phyloP scores from a whole-genome alignment of 1,140 invertebrate species.

The Danaus melanippus region DNA sequence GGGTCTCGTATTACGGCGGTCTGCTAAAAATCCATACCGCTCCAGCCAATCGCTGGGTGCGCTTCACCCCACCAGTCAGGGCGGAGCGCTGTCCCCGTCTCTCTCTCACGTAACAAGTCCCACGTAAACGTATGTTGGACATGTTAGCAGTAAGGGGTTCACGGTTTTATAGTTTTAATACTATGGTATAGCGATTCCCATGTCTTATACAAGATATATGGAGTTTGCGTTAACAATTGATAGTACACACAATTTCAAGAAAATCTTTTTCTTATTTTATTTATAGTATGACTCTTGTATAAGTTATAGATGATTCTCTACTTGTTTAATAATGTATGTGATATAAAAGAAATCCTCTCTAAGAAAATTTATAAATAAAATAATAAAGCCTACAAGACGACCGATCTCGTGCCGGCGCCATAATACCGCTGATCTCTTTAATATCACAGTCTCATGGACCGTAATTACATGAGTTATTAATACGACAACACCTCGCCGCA shows the following conservation, averaged over 20 bases:
- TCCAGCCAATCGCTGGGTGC: slow-evolving; percentile 49
- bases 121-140: slow-evolving; percentile 11
- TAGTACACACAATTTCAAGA: too few relatives aligned
- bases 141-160: slow-evolving; percentile 16
- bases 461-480: slow-evolving; percentile 55
- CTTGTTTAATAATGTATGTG: too few relatives aligned
- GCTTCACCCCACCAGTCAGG: slow-evolving; percentile 49
- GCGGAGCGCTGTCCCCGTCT: slow-evolving; percentile 43
- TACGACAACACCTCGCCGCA: slow-evolving; percentile 32
- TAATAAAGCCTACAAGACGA: too few relatives aligned
- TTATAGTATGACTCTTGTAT: too few relatives aligned
- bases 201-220: too few relatives aligned
- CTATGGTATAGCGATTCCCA: too few relatives aligned
- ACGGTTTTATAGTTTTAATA: slow-evolving; percentile 10
- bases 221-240: too few relatives aligned
- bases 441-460: slow-evolving; percentile 47
- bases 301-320: too few relatives aligned
- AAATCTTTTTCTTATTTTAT: too few relatives aligned
- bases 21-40: slow-evolving; percentile 65
- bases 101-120: slow-evolving; percentile 41
- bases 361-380: too few relatives aligned
- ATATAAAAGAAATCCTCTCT: too few relatives aligned
- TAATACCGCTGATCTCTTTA: slow-evolving; percentile 40
- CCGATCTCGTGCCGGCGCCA: slow-evolving; percentile 14
- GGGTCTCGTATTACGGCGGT: slow-evolving; percentile 13